Base-by-base conservation (phyloP, 2,113 vertebrate species). In the Prietella phreatophila region DNA sequence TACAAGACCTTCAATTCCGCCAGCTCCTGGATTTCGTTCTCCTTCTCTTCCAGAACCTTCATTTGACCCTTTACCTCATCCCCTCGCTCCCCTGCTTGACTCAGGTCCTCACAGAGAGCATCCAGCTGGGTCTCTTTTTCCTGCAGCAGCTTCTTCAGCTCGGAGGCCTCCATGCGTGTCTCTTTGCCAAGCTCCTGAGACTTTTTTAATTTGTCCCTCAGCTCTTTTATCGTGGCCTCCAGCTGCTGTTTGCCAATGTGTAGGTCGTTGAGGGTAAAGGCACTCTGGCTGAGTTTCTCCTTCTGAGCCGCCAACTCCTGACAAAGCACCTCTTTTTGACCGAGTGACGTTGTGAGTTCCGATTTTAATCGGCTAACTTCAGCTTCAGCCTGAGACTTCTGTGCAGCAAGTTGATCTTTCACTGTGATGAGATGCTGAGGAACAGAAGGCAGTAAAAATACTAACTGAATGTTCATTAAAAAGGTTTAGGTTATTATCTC, bases 341-440 rank as follows among this genome's bases (percentile, higher is more conserved):
- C 93, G 89, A 91, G 95, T 92, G 95, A 93, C 82, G 89, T 85
- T 84, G 93, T 93, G 39, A 97, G 92, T 75, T 97, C 96, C 5
- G 89, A 85, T 75, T 95, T 94, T 71, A 97, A 90, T 79, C 93
- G 91, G 42, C 85, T 90, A 61, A 96, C 89, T 87, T 95, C 88
- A 1, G 50, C 83, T 42, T 97, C 96, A 0, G 93, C 92, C 89
- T 98, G 96, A 56, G 90, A 94, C 82, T 94, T 95, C 61, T 99
- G 96, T 58, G 92, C 95, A 6, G 95, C 94, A 58, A 99, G 94
- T 89, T 97, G 97, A 84, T 99, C 97, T 93, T 97, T 99, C 90
- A 97, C 93, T 2, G 94, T 93, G 94, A 99, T 97, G 94, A 99
- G 89, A 87, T 97, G 97, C 98, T 99, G 36, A 8, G 89, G 33